A percentile compares a stretch with the other conserved stretches of the same genome.
phyloP scores from a whole-genome alignment of 2,113 vertebrate genomes.

The Pygoscelis adeliae region DNA sequence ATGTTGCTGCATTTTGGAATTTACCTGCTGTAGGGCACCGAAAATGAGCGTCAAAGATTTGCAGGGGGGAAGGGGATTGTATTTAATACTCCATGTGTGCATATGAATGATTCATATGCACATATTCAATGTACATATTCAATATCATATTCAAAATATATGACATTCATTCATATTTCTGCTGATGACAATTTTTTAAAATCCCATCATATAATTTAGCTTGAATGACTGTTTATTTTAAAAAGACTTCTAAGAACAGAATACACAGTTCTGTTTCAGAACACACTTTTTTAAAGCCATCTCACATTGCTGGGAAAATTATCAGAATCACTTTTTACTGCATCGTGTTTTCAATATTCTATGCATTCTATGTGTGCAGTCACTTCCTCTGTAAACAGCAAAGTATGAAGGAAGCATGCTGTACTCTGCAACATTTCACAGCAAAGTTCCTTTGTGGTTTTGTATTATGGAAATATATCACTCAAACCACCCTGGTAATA shows the following conservation, averaged over 20 bases:
- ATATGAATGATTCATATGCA: neutral
- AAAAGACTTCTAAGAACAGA: neutral
- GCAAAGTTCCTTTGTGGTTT: neutral
- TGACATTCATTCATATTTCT: neutral
- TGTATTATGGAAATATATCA: neutral
- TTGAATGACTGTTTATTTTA: neutral
- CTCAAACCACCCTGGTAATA: neutral
- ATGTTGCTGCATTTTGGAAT: neutral
- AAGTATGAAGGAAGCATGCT: neutral
- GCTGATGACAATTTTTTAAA: neutral
- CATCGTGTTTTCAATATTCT: neutral
- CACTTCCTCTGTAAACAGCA: neutral
- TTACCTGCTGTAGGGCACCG: neutral
- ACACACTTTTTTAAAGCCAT: neutral
- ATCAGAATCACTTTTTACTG: neutral
- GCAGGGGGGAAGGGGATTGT: no score
- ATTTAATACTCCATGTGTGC: neutral
- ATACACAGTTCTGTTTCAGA: neutral
- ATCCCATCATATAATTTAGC: neutral
- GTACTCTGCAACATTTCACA: neutral
- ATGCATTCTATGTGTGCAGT: rapidly evolving
- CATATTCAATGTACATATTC: neutral
- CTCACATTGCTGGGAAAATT: neutral
- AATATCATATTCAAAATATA: neutral
- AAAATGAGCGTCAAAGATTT: neutral